phyloP scores from a whole-genome alignment of 2,797 vertebrate genomes.

The Myripristis murdjan region DNA sequence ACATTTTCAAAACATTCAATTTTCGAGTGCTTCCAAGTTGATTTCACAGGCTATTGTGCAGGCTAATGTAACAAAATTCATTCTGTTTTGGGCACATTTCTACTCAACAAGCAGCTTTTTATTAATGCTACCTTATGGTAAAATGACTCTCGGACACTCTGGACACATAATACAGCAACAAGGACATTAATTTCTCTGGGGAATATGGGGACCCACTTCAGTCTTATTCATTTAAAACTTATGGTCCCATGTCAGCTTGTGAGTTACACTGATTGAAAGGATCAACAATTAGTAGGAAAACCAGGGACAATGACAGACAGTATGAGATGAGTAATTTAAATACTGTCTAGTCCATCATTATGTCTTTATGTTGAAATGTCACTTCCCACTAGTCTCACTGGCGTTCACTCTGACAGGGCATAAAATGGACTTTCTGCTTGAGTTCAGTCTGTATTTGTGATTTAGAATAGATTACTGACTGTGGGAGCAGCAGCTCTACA shows the following conservation, averaged over 20 bases:
- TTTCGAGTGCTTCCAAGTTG: background rate
- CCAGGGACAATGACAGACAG: background rate
- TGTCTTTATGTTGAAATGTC: constrained; percentile 41
- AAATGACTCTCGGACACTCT: background rate
- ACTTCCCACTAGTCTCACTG: constrained; percentile 54
- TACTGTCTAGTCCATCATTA: constrained; percentile 4
- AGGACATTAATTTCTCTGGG: background rate
- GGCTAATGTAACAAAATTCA: constrained; percentile 5
- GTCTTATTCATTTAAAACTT: background rate
- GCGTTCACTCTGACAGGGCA: constrained; percentile 50
- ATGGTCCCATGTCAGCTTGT: background rate
- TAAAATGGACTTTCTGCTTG: constrained; percentile 48
- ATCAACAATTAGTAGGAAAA: background rate
- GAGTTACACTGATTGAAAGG: background rate
- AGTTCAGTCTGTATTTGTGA: constrained; percentile 39
- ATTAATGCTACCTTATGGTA: background rate
- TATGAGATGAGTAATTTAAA: background rate
- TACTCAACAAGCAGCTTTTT: background rate
- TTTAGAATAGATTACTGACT: constrained; percentile 37
- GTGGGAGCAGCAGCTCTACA: constrained; percentile 17
- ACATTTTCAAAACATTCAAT: background rate
- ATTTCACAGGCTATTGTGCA: constrained; percentile 28
- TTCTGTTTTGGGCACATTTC: constrained; percentile 1
- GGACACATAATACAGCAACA: background rate
- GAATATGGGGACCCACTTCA: background rate